phyloP scores from a whole-genome alignment of 2,113 vertebrate species.

The Solea solea region DNA sequence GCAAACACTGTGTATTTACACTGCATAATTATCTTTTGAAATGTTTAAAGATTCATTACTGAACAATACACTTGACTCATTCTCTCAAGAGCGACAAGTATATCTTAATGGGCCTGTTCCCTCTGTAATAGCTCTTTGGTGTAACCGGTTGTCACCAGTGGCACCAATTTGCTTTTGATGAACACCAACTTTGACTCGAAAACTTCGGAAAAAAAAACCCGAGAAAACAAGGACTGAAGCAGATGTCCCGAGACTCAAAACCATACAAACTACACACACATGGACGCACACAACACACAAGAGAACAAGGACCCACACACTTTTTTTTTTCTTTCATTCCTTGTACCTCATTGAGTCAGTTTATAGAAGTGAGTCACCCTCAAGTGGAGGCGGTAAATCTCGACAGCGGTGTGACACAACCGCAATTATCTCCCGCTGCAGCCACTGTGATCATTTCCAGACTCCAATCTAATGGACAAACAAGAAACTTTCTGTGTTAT shows the following conservation, averaged over 20 bases:
- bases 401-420: conserved; percentile 38
- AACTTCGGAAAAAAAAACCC: background rate
- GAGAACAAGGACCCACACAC: background rate
- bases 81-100: background rate
- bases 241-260: background rate
- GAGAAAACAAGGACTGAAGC: background rate
- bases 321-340: background rate
- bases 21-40: background rate
- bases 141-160: conserved; percentile 10
- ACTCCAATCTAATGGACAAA: background rate
- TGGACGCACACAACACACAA: background rate
- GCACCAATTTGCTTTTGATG: conserved; percentile 21
- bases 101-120: background rate
- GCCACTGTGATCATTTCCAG: background rate
- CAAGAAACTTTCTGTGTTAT: background rate
- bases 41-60: background rate
- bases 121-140: conserved; percentile 6
- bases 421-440: conserved; percentile 41
- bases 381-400: conserved; percentile 58
- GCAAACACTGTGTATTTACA: too few relatives aligned
- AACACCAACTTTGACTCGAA: background rate
- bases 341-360: conserved; percentile 28
- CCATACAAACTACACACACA: background rate
- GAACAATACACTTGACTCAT: background rate
- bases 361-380: conserved; percentile 59